Evolutionary conservation across 2,113 vertebrate genomes (phyloP), one percentile per base, ranked within the genome.

Genomic region (Ochotona princeps): DNA sequence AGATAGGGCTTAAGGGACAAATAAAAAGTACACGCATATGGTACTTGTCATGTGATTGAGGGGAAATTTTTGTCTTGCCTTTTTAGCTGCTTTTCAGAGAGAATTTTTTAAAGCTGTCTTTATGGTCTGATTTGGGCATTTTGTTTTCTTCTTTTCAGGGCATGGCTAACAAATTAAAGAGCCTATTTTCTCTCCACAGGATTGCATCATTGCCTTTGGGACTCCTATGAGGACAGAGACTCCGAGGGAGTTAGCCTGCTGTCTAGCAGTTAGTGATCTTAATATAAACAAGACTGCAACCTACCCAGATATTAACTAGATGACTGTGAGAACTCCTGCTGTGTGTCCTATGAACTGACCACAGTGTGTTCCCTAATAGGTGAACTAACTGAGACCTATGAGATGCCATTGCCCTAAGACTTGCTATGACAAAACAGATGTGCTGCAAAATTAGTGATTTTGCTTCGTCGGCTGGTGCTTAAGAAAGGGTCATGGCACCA

Each of bases 91-190:
- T 93, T 96, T 32, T 83, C 54, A 89, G 30, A 63, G 85, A 83
- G 81, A n/a, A 57, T 14, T 25, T 61, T 93, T 92, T 72, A 57
- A n/a, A 93, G 73, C 60, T 74, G 73, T 81, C 94, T 79, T 95
- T 91, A 97, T 69, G 80, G 61, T 91, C 17, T 94, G 49, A 5
- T 57, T 63, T 90, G 63, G 90, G 89, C 44, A 87, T 91, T 95
- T 95, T 95, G 61, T 96, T 96, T 94, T 96, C 89, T 94, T 96
- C 91, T 95, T 95, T 92, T 94, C 92, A 95, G 85, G 96, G 84
- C 92, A 94, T 91, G 95, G 90, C 96, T 97, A 97, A 93, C 74
- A 97, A 90, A 97, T 98, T 94, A 97, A 94, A 96, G 96, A 96
- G 97, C 83, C 89, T 66, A 86, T 79, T 98, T 98, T 95, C 96